Conservation (phyloP, 2,113 vertebrate species). For the Microcebus jonahi region DNA sequence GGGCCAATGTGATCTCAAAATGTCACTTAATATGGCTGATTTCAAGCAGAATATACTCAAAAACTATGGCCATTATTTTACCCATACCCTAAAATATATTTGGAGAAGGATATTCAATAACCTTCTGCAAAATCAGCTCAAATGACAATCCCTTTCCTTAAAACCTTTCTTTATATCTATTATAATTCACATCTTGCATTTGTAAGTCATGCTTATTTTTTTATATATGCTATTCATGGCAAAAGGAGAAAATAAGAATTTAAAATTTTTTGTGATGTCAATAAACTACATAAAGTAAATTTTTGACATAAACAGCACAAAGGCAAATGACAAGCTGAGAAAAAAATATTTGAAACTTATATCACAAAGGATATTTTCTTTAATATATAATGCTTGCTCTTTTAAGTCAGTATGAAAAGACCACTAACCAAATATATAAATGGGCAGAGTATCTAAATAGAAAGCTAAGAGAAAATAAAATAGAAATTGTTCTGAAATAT, state of each 20-base stretch:
- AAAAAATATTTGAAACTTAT: background rate
- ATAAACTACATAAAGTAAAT: background rate
- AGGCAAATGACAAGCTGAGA: background rate
- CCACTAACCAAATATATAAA: background rate
- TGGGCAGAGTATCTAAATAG: background rate
- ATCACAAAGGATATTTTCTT: background rate
- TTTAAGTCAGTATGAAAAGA: background rate
- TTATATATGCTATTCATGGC: background rate
- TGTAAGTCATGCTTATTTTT: background rate
- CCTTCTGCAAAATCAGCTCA: background rate
- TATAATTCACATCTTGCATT: background rate
- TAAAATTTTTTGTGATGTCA: background rate
- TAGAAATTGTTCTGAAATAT: background rate
- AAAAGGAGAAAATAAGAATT: background rate
- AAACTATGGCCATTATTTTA: background rate
- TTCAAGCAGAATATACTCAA: background rate
- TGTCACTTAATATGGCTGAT: background rate
- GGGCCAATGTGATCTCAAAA: background rate
- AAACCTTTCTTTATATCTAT: background rate
- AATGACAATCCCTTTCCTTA: background rate
- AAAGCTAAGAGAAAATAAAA: slow-evolving; percentile 27
- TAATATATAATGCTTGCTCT: background rate
- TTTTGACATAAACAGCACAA: background rate
- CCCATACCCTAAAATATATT: background rate
- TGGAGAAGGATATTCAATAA: background rate